Conservation (phyloP, 2,888 invertebrate genomes). For the Bibio marci region DNA sequence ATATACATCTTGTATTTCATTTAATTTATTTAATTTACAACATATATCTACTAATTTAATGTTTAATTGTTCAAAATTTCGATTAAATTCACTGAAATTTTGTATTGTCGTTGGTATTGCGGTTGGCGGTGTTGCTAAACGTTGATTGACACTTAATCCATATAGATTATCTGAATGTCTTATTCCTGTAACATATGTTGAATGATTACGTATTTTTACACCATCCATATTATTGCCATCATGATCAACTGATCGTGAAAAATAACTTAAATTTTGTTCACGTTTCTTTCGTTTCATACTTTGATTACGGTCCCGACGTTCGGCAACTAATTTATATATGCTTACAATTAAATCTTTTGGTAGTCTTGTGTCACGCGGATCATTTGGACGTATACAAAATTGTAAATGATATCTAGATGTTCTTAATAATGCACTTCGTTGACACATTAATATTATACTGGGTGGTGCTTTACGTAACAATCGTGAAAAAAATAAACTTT, state of each 20-base stretch:
- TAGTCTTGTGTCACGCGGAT: slow-evolving; percentile 59
- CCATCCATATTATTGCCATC: background rate
- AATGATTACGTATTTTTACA: slow-evolving; percentile 1
- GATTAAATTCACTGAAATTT: slow-evolving; percentile 2
- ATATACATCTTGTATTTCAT: background rate
- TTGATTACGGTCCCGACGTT: slow-evolving; percentile 41
- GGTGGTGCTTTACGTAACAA: slow-evolving; percentile 48
- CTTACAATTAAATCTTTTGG: slow-evolving; percentile 58
- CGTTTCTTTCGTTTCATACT: slow-evolving; percentile 33
- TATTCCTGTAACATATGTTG: background rate
- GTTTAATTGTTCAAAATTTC: background rate
- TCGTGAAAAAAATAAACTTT: slow-evolving; percentile 66
- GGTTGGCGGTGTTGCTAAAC: background rate
- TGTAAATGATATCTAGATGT: slow-evolving; percentile 56
- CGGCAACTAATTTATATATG: slow-evolving; percentile 56
- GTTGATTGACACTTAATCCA: too few species aligned
- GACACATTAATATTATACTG: slow-evolving; percentile 43
- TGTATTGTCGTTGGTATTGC: background rate
- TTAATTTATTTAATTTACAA: background rate
- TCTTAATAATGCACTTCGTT: slow-evolving; percentile 56
- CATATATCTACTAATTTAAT: slow-evolving; percentile 1
- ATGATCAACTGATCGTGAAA: slow-evolving; percentile 13
- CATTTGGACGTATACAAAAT: slow-evolving; percentile 63
- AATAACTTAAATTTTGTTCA: slow-evolving; percentile 24
- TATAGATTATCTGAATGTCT: slow-evolving; percentile 1